Evolutionary conservation across 2,888 invertebrate genomes (phyloP).

Genomic region (Drosophila nigricruria): DNA sequence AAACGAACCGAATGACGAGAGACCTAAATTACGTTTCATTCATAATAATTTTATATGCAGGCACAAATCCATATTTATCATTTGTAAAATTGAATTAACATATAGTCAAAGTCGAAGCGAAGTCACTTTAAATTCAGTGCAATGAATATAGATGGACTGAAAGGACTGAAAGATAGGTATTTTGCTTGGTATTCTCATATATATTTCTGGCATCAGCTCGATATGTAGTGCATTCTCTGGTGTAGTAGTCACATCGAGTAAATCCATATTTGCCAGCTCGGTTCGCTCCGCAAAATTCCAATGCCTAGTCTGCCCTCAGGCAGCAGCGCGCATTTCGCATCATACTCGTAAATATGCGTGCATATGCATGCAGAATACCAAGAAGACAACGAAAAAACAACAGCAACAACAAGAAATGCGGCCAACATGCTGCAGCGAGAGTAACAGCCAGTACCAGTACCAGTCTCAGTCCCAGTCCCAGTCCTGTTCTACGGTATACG

Average conservation of each 20-base stretch:
- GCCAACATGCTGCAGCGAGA: conserved; percentile 30
- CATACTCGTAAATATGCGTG: conserved; percentile 69
- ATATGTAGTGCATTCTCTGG: conserved; percentile 16
- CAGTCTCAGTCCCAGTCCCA: neutral
- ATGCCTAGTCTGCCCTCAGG: conserved; percentile 35
- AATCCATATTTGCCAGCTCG: conserved; percentile 32
- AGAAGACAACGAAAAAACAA: conserved; percentile 18
- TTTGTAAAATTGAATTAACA: conserved; percentile 8
- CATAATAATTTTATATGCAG: neutral
- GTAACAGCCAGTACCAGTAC: conserved; percentile 4
- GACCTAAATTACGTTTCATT: conserved; percentile 28
- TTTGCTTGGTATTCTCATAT: conserved; percentile 26
- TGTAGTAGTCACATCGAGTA: conserved; percentile 19
- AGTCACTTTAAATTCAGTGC: conserved; percentile 2
- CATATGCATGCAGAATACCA: conserved; percentile 64
- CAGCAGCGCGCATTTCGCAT: conserved; percentile 35
- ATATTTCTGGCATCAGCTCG: conserved; percentile 22
- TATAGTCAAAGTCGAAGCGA: neutral
- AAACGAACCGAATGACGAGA: conserved; percentile 29
- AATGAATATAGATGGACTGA: neutral
- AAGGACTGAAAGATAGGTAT: neutral
- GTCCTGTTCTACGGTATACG: conserved; percentile 15
- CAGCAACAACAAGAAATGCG: conserved; percentile 19
- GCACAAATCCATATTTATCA: neutral
- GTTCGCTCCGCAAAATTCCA: conserved; percentile 34